Conservation (phyloP, 2,113 vertebrate genomes). For the Percopsis transmontana region DNA sequence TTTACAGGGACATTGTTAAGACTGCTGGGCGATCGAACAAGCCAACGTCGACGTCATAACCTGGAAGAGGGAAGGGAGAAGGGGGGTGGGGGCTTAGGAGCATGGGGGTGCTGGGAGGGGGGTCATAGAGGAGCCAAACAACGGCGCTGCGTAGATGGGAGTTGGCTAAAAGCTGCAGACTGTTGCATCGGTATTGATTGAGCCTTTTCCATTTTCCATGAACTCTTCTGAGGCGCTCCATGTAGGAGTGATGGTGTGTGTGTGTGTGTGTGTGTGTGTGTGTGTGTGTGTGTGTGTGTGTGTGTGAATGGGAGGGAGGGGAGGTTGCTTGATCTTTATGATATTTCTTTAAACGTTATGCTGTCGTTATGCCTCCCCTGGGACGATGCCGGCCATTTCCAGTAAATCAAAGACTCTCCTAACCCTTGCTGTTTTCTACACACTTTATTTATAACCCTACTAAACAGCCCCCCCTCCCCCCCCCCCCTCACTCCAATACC, state of each 20-base stretch:
- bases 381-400: slow-evolving; percentile 64
- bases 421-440: slow-evolving; percentile 44
- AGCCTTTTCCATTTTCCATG: slow-evolving; percentile 81
- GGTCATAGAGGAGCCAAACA: slow-evolving; percentile 54
- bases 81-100: neutral
- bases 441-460: slow-evolving; percentile 71
- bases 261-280: neutral
- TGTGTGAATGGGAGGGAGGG: slow-evolving; percentile 8
- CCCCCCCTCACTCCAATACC: neutral
- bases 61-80: slow-evolving; percentile 16
- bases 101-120: slow-evolving; percentile 33
- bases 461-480: slow-evolving; percentile 48
- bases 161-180: slow-evolving; percentile 69
- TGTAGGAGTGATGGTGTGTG: slow-evolving; percentile 70
- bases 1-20: neutral
- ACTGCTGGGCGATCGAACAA: slow-evolving; percentile 29
- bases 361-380: slow-evolving; percentile 71
- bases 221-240: slow-evolving; percentile 72
- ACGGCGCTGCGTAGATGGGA: slow-evolving; percentile 61
- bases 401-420: slow-evolving; percentile 70
- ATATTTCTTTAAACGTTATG: slow-evolving; percentile 81
- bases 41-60: slow-evolving; percentile 30
- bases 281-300: neutral
- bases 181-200: slow-evolving; percentile 82
- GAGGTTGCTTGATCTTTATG: slow-evolving; percentile 77